Evolutionary conservation across 2,797 vertebrate species (phyloP), one percentile per base, ranked within the genome.

Genomic region (Neomorphus geoffroyi): DNA sequence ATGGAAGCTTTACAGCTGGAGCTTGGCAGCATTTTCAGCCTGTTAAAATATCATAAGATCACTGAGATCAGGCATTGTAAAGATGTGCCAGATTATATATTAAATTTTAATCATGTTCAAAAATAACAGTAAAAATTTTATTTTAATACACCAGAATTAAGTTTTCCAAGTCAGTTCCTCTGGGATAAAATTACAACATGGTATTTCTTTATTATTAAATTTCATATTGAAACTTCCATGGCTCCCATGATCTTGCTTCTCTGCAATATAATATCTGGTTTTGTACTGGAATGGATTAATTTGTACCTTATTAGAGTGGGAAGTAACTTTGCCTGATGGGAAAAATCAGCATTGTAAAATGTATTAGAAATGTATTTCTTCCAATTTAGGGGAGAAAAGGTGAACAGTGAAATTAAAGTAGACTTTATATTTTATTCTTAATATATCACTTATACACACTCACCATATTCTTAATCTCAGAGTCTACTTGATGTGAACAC

Each of bases 41-140:
- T 35, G 1, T 74, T 80, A 86, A 89, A 93, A 73, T 81, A 80
- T 91, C 60, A 0, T 66, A 70, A 79, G 75, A 94, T 88, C 90
- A 78, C 9, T 0, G 7, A 78, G 57, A 95, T 89, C 70, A 94
- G 60, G 53, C 48, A 53, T 11, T 87, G 81, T 53, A 80, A 93
- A 92, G 72, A 94, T 54, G n/a, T 90, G 85, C 82, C 91, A 96
- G 72, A 86, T 62, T 21, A 94, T 56, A 90, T 75, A 95, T 92
- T 81, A 90, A 86, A 94, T 86, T 94, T 83, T 92, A 92, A 90
- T 95, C 51, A 81, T 21, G 6, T 77, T 86, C 53, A 19, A 91
- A 81, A 51, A 13, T 5, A 92, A 81, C 64, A 64, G 56, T 77
- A 88, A 90, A 58, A 75, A 10, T 9, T 35, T n/a, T 54, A 67